Percentiles rank a stretch among this genome's conserved stretches.
phyloP scores from a whole-genome alignment of 2,113 vertebrate genomes.

The Sorex araneus region DNA sequence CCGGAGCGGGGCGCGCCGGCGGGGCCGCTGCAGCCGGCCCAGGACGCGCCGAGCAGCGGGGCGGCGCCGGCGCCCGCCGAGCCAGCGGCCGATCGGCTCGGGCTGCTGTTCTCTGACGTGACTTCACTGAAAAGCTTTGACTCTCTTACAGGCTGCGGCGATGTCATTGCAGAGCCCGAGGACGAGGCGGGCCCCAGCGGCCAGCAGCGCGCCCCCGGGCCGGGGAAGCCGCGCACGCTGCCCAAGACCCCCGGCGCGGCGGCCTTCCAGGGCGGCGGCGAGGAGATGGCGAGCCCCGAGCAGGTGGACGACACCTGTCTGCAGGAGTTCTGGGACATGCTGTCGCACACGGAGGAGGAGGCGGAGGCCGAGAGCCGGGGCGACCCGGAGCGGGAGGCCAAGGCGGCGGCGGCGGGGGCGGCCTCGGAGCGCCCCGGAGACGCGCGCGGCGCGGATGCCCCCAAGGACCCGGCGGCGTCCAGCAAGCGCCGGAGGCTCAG shows the following conservation, averaged over 20 bases:
- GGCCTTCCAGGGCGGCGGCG: slow-evolving; percentile 98
- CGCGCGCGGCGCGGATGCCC: slow-evolving; percentile 87
- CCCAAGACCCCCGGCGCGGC: slow-evolving; percentile 92
- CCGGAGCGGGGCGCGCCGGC: slow-evolving; percentile 67
- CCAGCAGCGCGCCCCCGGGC: slow-evolving; percentile 82
- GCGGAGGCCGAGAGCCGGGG: slow-evolving; percentile 63
- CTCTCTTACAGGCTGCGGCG: slow-evolving; percentile 99
- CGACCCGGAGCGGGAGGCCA: slow-evolving; percentile 74
- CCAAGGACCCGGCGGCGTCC: slow-evolving; percentile 85
- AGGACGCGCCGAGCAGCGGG: slow-evolving; percentile 89
- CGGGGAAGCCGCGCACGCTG: slow-evolving; percentile 85
- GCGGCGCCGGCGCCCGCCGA: slow-evolving; percentile 94
- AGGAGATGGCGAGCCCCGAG: slow-evolving; percentile 99
- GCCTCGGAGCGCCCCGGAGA: slow-evolving; percentile 88
- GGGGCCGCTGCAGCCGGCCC: slow-evolving; percentile 82
- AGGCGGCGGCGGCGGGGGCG: slow-evolving; percentile 83
- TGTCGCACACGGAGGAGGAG: slow-evolving; percentile 91
- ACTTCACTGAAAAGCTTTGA: slow-evolving; percentile 99
- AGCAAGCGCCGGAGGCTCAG: slow-evolving; percentile 85
- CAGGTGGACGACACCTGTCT: slow-evolving; percentile 95
- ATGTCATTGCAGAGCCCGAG: slow-evolving; percentile 98
- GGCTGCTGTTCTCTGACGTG: slow-evolving; percentile 97
- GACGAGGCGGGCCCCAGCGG: slow-evolving; percentile 93
- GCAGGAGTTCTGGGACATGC: slow-evolving; percentile 98
- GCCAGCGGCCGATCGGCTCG: slow-evolving; percentile 90